Evolutionary conservation across 2,797 vertebrate genomes (phyloP), one percentile per base, ranked within the genome.

Genomic region (Neosilurus mollespiculum): DNA sequence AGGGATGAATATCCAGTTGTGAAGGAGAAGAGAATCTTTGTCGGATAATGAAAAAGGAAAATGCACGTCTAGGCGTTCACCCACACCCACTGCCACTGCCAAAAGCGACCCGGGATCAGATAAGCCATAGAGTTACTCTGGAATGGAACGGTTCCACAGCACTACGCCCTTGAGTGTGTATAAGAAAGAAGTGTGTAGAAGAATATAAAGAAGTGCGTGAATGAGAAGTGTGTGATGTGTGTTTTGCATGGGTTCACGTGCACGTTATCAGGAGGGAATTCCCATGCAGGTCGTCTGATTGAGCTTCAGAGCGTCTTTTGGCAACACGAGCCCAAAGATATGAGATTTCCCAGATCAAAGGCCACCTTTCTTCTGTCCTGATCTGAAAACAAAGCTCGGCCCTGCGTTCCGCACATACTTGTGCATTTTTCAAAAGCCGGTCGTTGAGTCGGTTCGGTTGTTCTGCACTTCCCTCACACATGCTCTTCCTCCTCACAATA

Each of bases 31-130:
- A 81, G 81, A 51, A 83, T 89, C 89, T 87, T 91, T 66, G 87
- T 83, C 70, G 80, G 18, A 65, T 34, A 78, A 84, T 77, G 81
- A 80, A 85, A 83, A 88, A 89, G 81, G 78, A 87, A 91, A 83
- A 85, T 86, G 89, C 75, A 89, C 79, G 79, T 92, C 87, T 88
- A 88, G 89, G 87, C 75, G 83, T 91, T 91, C 72, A 22, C 61
- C 56, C 87, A 86, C 77, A 83, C 85, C 86, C 85, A 87, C 12
- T 30, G 80, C 89, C 43, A 43, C 4, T 43, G 90, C 92, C 90
- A 92, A 93, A 93, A 93, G 88, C 69, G 64, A 80, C 70, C 70
- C 26, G 59, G 79, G 80, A 93, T 93, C 90, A 92, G 94, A 94
- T 93, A 82, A 90, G 84, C 88, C 83, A 82, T 89, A 90, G 54